Conservation (phyloP, 2,888 invertebrate species). For the Drosophila emarginata region DNA sequence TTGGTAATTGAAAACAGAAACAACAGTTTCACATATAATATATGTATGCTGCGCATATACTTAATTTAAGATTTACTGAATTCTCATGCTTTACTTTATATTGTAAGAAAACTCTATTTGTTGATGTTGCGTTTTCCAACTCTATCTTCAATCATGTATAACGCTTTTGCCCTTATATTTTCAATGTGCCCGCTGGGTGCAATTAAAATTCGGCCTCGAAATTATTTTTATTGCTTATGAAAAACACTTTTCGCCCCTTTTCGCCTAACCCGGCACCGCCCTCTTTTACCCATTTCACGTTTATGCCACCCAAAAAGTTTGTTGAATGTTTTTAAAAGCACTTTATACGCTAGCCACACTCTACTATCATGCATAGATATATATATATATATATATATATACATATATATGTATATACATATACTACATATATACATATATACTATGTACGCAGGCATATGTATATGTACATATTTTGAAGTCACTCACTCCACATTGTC, state of each 20-base stretch:
- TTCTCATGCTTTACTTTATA: not conserved
- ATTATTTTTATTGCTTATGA: slow-evolving; percentile 76
- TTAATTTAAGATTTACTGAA: not conserved
- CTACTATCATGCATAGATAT: slow-evolving; percentile 55
- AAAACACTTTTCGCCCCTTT: slow-evolving; percentile 67
- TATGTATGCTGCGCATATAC: not conserved
- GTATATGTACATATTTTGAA: slow-evolving; percentile 11
- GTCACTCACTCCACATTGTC: not conserved
- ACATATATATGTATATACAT: slow-evolving; percentile 32
- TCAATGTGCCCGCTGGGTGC: slow-evolving; percentile 79
- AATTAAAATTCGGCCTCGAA: slow-evolving; percentile 79
- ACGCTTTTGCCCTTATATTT: slow-evolving; percentile 33
- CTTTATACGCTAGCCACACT: slow-evolving; percentile 72
- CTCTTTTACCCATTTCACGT: slow-evolving; percentile 6
- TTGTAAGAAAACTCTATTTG: not conserved
- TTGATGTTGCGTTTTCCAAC: not conserved
- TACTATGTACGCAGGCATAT: not conserved
- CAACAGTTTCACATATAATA: no score
- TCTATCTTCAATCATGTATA: slow-evolving; percentile 28
- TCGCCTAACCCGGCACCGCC: not conserved
- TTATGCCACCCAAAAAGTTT: slow-evolving; percentile 49
- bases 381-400: slow-evolving; percentile 16
- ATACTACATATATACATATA: slow-evolving; percentile 31
- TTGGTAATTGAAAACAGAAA: no score
- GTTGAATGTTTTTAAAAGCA: slow-evolving; percentile 71